phyloP scores from a whole-genome alignment of 2,797 vertebrate species.

The Macrochelys suwanniensis region DNA sequence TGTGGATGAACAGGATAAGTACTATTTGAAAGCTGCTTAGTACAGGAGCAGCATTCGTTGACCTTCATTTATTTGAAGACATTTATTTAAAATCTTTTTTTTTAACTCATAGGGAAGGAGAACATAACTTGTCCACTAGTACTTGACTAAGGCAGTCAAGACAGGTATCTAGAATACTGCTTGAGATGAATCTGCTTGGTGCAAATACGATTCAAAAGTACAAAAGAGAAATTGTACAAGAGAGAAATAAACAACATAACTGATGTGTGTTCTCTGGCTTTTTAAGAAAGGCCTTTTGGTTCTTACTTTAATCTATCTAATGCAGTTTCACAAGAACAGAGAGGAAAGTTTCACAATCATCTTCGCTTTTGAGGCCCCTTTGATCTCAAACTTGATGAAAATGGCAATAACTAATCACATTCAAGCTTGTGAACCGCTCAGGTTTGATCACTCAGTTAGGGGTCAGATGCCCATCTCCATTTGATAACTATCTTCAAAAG shows the following conservation, averaged over 20 bases:
- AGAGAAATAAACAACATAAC: neutral
- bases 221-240: neutral
- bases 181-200: neutral
- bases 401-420: neutral
- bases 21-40: neutral
- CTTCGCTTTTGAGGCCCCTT: neutral
- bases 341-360: neutral
- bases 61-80: neutral
- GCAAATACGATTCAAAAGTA: neutral
- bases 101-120: neutral
- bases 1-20: neutral
- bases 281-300: constrained; percentile 15
- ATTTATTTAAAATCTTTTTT: neutral
- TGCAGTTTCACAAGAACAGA: neutral
- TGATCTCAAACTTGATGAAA: neutral
- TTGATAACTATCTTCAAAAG: neutral
- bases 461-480: neutral
- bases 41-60: neutral
- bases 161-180: neutral
- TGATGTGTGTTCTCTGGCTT: neutral
- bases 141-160: neutral
- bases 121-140: neutral
- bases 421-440: constrained; percentile 6
- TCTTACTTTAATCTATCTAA: neutral
- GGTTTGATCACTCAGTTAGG: neutral